These are phyloP conservation scores for Pteria penguin DNA, from an alignment of 2,888 invertebrate species.

Conservation along the genomic window DNA sequence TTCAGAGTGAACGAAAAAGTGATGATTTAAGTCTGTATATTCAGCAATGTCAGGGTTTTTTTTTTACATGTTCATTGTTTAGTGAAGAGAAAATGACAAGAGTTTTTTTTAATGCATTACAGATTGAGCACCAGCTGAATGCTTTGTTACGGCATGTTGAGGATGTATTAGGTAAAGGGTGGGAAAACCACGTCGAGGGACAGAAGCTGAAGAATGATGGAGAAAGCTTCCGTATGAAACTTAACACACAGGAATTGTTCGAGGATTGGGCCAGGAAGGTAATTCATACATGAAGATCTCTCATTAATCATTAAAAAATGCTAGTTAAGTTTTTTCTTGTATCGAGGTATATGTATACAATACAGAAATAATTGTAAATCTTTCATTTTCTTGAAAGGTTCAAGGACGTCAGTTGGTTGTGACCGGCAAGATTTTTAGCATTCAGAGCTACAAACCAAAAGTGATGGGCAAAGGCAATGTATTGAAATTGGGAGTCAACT, in stretches of 20 bases:
- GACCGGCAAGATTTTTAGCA: conserved; percentile 95
- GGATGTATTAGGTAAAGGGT: conserved; percentile 98
- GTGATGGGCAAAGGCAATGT: conserved; percentile 83
- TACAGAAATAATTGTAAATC: too few relatives aligned
- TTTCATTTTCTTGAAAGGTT: too few relatives aligned
- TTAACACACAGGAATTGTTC: conserved; percentile 98
- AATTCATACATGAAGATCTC: too few relatives aligned
- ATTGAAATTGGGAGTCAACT: conserved; percentile 91
- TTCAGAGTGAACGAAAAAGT: too few relatives aligned
- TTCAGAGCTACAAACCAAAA: conserved; percentile 84
- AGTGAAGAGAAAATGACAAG: background rate
- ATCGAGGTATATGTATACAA: too few relatives aligned
- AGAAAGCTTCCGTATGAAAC: conserved; percentile 96
- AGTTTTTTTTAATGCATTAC: conserved; percentile 73
- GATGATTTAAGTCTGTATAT: too few relatives aligned
- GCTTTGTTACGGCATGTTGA: conserved; percentile 98
- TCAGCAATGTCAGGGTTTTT: too few relatives aligned
- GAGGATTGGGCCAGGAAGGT: conserved; percentile 93
- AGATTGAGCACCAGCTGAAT: conserved; percentile 98
- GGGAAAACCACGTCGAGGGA: conserved; percentile 99
- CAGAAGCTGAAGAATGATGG: conserved; percentile 97
- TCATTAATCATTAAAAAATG: too few relatives aligned
- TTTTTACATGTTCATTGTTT: background rate
- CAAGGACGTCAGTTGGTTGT: conserved; percentile 96
- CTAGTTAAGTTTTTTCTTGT: too few relatives aligned